Evolutionary conservation across 2,113 vertebrate genomes (phyloP).

Genomic region (Hippocampus guttulatus): DNA sequence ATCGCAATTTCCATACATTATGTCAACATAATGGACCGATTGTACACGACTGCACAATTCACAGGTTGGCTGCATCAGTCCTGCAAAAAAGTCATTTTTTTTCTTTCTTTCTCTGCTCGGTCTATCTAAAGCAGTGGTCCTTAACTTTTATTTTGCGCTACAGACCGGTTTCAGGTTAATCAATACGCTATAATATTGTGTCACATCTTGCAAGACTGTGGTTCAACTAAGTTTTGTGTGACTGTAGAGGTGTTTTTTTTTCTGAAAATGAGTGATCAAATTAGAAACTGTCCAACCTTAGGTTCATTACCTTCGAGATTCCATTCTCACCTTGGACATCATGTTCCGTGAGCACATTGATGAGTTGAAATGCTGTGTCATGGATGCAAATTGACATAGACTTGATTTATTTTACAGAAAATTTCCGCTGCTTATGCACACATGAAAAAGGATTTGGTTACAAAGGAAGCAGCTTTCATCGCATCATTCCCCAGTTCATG

Average conservation of each 20-base stretch:
- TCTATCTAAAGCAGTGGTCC: no score
- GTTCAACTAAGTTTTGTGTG: not conserved
- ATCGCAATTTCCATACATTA: no score
- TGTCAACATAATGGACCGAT: no score
- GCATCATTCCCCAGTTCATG: constrained; percentile 98
- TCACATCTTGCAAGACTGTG: not conserved
- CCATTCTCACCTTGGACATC: not conserved
- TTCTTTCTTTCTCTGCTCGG: no score
- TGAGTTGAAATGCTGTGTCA: not conserved
- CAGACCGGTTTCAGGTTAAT: no score
- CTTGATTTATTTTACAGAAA: constrained; percentile 68
- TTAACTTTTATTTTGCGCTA: no score
- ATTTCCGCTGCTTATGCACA: constrained; percentile 94
- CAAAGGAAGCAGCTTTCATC: constrained; percentile 96
- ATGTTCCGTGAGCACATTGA: not conserved
- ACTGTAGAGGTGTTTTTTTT: not conserved
- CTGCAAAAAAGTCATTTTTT: no score
- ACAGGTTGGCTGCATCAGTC: no score
- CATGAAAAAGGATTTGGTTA: constrained; percentile 95
- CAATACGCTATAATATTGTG: no score
- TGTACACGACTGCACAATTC: no score
- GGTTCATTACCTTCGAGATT: not conserved
- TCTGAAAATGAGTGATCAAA: not conserved
- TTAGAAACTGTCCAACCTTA: not conserved
- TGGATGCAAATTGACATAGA: not conserved